A percentile compares a stretch with the other conserved stretches of the same genome.
Evolutionary conservation across 2,113 vertebrate genomes (phyloP).

Genomic region (Stomatorhinus ivindoensis): DNA sequence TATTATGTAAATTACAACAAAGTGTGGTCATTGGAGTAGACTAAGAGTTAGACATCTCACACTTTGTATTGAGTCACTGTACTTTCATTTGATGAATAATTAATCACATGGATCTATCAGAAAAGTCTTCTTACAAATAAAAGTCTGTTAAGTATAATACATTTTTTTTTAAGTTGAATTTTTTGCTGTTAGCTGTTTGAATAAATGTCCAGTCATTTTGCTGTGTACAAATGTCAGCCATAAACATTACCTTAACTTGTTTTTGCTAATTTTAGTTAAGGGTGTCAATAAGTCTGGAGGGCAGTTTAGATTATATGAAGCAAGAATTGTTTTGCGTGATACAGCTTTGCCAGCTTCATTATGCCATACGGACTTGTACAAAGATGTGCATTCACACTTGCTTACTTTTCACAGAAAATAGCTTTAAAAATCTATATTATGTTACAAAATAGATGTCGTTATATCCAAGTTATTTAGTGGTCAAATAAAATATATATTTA

Average conservation of each 20-base stretch:
- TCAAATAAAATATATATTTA: background rate
- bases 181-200: background rate
- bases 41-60: background rate
- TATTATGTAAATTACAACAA: background rate
- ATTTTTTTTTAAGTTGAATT: background rate
- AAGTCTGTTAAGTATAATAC: background rate
- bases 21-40: background rate
- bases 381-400: background rate
- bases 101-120: background rate
- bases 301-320: background rate
- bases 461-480: background rate
- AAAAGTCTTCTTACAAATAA: background rate
- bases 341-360: background rate
- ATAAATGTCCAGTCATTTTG: background rate
- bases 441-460: background rate
- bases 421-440: background rate
- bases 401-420: background rate
- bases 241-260: background rate
- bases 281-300: background rate
- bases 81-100: background rate
- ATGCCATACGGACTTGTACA: background rate
- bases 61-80: background rate
- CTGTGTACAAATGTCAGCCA: background rate
- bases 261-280: background rate
- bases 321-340: background rate